Evolutionary conservation across 2,797 vertebrate genomes (phyloP).

Genomic region (Bufotes viridis): DNA sequence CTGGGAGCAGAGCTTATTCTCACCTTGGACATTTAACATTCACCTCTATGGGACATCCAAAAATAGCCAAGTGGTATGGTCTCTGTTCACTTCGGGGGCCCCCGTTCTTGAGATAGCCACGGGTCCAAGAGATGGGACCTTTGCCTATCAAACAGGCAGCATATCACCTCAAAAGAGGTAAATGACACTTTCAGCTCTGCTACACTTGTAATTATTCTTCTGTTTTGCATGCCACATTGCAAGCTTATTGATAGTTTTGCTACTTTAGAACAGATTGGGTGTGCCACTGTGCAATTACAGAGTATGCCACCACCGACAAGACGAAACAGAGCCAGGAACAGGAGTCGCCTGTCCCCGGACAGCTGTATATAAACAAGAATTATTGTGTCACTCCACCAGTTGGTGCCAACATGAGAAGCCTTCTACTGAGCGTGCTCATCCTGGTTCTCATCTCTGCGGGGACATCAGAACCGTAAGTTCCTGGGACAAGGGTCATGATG

Average conservation of each 20-base stretch:
- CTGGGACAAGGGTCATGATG: not conserved
- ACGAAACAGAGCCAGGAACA: not conserved
- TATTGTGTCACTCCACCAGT: not conserved
- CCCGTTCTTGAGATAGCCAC: too few relatives aligned
- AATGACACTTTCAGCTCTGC: not conserved
- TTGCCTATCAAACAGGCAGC: too few relatives aligned
- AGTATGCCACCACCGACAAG: not conserved
- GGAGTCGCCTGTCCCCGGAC: not conserved
- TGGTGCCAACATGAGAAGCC: not conserved
- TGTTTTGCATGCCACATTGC: not conserved
- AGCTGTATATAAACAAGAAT: not conserved
- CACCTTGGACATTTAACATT: too few relatives aligned
- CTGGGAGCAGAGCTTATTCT: too few relatives aligned
- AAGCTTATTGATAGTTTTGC: not conserved
- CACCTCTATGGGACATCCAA: too few relatives aligned
- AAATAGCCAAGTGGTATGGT: too few relatives aligned
- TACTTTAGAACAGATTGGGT: not conserved
- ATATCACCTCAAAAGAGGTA: too few relatives aligned
- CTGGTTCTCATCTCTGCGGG: not conserved
- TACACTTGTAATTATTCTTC: not conserved
- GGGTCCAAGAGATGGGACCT: too few relatives aligned
- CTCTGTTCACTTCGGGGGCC: too few relatives aligned
- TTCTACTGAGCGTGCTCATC: not conserved
- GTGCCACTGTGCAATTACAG: not conserved
- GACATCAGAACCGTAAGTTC: not conserved